These are phyloP conservation scores for Chionodraco myersi DNA, from an alignment of 2,113 vertebrate species.

Conservation along the genomic window DNA sequence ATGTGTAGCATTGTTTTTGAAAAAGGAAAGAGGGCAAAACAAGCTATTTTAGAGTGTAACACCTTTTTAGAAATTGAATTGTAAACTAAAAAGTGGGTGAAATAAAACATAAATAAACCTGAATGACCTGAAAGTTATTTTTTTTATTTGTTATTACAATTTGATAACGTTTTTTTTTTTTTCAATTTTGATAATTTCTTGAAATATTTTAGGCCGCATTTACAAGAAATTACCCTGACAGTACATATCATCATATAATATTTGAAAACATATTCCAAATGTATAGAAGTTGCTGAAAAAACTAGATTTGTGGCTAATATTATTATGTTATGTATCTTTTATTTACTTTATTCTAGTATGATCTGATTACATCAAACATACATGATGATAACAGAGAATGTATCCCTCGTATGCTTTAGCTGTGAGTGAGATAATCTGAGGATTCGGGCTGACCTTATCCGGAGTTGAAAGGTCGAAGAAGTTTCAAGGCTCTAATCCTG, in stretches of 20 bases:
- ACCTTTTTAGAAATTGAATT: too few species aligned
- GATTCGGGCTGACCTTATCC: conserved; percentile 42
- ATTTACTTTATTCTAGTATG: background rate
- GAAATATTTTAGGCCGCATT: background rate
- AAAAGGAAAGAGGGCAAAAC: too few species aligned
- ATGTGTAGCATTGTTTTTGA: background rate
- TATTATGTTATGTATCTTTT: background rate
- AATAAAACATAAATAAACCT: too few species aligned
- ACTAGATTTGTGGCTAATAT: too few species aligned
- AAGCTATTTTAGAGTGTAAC: too few species aligned
- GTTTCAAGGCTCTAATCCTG: conserved; percentile 55
- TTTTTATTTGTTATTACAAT: too few species aligned
- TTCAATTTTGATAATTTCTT: background rate
- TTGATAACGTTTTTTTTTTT: background rate
- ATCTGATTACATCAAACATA: background rate
- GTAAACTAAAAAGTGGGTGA: too few species aligned
- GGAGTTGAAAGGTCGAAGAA: conserved; percentile 59
- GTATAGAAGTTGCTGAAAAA: too few species aligned
- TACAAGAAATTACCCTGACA: too few species aligned
- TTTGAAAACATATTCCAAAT: too few species aligned
- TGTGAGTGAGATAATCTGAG: conserved; percentile 43
- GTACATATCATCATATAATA: too few species aligned
- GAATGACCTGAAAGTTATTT: too few species aligned
- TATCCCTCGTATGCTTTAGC: conserved; percentile 9
- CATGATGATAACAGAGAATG: background rate